phyloP scores from a whole-genome alignment of 2,888 invertebrate species.

The Tetrapedia diversipes region DNA sequence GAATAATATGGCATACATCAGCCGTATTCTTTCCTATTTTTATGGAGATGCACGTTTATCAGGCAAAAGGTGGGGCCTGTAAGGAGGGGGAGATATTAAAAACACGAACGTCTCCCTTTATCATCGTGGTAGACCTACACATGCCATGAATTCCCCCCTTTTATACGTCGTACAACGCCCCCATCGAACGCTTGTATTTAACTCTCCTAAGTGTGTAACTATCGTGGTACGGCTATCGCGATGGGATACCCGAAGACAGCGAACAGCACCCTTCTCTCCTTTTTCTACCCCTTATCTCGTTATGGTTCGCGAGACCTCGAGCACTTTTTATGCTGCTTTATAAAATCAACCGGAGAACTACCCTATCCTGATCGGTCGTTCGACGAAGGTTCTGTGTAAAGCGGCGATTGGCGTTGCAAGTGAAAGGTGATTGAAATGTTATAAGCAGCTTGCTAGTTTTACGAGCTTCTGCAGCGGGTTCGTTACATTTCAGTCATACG shows the following conservation, averaged over 20 bases:
- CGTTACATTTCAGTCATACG: not conserved
- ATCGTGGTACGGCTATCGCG: not conserved
- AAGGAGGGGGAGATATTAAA: conserved; percentile 45
- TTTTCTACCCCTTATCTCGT: conserved; percentile 2
- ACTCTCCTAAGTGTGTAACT: not conserved
- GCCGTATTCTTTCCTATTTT: conserved; percentile 58
- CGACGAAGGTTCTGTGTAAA: not conserved
- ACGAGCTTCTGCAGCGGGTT: not conserved
- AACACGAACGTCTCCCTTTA: conserved; percentile 47
- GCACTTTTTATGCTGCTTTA: not conserved
- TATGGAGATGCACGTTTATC: conserved; percentile 59
- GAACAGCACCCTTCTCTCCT: not conserved
- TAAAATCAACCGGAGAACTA: not conserved
- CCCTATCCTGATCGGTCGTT: not conserved
- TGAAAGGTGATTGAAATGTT: too few relatives aligned
- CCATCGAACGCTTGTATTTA: conserved; percentile 39
- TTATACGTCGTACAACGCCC: not conserved
- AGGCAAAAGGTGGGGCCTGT: not conserved
- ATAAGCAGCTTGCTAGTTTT: not conserved
- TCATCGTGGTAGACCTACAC: conserved; percentile 34
- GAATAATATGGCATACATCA: conserved; percentile 61
- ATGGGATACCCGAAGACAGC: not conserved
- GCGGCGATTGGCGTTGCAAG: not conserved
- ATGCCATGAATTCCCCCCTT: conserved; percentile 22
- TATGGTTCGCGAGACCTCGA: conserved; percentile 8